These are phyloP conservation scores for Oreochromis aureus DNA, from an alignment of 2,113 vertebrate species.

Conservation along the genomic window DNA sequence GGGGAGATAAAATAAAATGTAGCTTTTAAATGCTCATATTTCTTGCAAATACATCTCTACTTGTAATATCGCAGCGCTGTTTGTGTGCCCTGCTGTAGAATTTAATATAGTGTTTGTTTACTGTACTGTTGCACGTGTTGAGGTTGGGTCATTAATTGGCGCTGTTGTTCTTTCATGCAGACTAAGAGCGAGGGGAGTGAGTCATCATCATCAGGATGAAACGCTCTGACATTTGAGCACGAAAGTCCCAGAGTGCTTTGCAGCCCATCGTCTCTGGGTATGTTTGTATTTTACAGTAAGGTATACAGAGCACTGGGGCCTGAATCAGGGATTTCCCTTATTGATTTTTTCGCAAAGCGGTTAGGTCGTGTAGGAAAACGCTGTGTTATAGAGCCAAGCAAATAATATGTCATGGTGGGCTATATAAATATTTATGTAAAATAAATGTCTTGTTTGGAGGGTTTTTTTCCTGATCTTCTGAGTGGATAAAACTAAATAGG, in stretches of 20 bases:
- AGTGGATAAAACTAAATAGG: constrained; percentile 11
- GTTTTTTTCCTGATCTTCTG: constrained; percentile 3
- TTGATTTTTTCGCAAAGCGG: background rate
- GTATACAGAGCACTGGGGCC: background rate
- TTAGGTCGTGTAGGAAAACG: background rate
- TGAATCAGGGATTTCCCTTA: background rate
- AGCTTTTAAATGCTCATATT: background rate
- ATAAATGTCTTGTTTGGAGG: background rate
- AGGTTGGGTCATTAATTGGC: constrained; percentile 53
- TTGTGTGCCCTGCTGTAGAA: background rate
- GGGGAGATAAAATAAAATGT: background rate
- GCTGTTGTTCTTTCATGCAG: constrained; percentile 58
- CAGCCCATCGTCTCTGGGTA: constrained; percentile 19
- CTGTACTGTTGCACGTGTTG: constrained; percentile 19
- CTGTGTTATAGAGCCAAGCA: background rate
- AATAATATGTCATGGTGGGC: background rate
- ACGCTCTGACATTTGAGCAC: constrained; percentile 72
- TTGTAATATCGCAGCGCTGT: background rate
- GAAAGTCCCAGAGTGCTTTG: constrained; percentile 63
- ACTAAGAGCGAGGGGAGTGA: constrained; percentile 50
- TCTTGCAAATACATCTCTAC: background rate
- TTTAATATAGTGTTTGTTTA: constrained; percentile 5
- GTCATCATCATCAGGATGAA: constrained; percentile 70
- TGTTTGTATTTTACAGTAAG: constrained; percentile 49
- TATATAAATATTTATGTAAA: constrained; percentile 24